phyloP scores from a whole-genome alignment of 2,113 vertebrate genomes.

The Trochalopteron elliotii region DNA sequence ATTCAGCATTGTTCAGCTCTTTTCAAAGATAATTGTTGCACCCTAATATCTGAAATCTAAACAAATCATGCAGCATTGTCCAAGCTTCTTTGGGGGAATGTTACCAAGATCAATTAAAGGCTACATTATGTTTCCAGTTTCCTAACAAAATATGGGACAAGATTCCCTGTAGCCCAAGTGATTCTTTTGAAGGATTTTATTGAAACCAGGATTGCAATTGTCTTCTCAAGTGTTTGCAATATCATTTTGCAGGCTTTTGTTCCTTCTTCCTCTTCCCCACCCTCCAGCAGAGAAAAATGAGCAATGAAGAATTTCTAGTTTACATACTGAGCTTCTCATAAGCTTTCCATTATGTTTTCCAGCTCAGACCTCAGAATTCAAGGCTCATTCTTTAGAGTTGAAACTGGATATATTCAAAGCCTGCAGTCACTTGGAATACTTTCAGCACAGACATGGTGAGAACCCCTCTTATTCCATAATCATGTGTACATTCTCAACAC shows the following conservation, averaged over 20 bases:
- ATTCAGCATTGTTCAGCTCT: not conserved
- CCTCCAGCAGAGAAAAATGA: not conserved
- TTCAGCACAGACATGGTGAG: not conserved
- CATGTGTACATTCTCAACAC: rapidly evolving
- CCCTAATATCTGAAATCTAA: not conserved
- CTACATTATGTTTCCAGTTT: not conserved
- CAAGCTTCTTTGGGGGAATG: not conserved
- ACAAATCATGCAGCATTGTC: not conserved
- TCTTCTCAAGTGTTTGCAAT: not conserved
- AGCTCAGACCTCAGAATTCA: constrained; percentile 21
- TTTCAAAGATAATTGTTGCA: not conserved
- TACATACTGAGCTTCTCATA: not conserved
- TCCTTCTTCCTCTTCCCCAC: not conserved
- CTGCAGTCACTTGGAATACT: not conserved
- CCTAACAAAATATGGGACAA: not conserved
- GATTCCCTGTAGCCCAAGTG: not conserved
- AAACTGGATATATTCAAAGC: not conserved
- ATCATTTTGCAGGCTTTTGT: not conserved
- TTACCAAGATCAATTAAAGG: not conserved
- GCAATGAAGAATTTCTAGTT: not conserved
- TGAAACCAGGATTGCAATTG: constrained; percentile 8
- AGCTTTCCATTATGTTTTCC: constrained; percentile 48
- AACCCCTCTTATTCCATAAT: not conserved
- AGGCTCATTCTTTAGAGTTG: constrained; percentile 32
- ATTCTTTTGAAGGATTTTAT: not conserved